Base-by-base conservation (phyloP, 1,140 invertebrate species). In the Sycophila sp. region DNA sequence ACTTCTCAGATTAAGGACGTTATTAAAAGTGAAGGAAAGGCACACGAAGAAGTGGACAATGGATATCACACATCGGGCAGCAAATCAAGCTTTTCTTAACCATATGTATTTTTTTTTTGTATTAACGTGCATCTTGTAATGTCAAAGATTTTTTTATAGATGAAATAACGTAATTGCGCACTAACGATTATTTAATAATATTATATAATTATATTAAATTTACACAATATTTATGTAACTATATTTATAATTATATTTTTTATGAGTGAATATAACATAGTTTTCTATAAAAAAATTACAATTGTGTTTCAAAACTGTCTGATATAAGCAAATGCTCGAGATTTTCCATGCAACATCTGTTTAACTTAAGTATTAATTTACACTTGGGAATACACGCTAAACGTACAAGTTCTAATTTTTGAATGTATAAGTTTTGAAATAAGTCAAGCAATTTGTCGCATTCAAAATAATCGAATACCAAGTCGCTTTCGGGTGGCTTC, bases 1-100 rank as follows among this genome's bases (percentile, higher is more conserved):
- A 59, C 60, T 78, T 17, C 67, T 38, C 32, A 77, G 75, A 22
- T 75, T 32, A 59, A 69, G 59, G 40, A 58, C 73, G 66, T 73
- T 73, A 45, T 56, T 40, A 28, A 68, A 40, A 32, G 22, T 49
- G 8, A 58, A 8, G 53, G 42, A 47, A 30, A 26, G 10, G 45
- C 30, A 15, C 15, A 73, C 5, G 76, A 81, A 56, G 78, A 81
- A 76, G 56, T 63, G 72, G 81, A 82, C 71, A 78, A 71, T 17
- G 81, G 80, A 58, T 83, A 83, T 67, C 78, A 78, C 56, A 81
- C 78, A 7, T 83, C 80, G 17, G 72, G 79, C 32, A 80, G 77
- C 38, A 82, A 82, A 81, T 83, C 47, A 34, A 49, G 2, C 24
- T 62, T 13, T 49, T 32, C 59, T 63, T 30, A 55, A 55, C 26